phyloP scores from a whole-genome alignment of 2,888 invertebrate species.

The Congeria kusceri region DNA sequence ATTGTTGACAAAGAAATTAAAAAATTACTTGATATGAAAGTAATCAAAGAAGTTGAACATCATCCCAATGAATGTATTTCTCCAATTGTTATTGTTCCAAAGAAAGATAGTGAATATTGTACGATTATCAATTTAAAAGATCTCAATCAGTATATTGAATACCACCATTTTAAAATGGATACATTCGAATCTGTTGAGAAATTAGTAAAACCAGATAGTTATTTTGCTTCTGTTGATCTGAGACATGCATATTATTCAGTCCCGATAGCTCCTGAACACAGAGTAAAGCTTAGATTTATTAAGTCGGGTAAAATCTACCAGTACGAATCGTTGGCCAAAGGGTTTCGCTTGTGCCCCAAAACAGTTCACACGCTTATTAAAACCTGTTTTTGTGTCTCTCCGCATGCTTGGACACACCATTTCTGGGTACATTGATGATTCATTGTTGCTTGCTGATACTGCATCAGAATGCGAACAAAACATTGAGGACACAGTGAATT shows the following conservation, averaged over 20 bases:
- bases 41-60: constrained; percentile 29
- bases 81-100: constrained; percentile 45
- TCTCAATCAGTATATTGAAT: constrained; percentile 46
- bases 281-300: constrained; percentile 39
- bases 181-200: constrained; percentile 46
- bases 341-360: constrained; percentile 57
- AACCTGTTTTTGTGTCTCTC: constrained; percentile 54
- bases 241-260: constrained; percentile 63
- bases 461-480: constrained; percentile 47
- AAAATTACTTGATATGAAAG: constrained; percentile 30
- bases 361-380: constrained; percentile 64
- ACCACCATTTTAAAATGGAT: constrained; percentile 69
- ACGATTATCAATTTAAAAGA: constrained; percentile 59
- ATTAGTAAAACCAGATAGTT: constrained; percentile 47
- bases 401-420: constrained; percentile 46
- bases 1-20: constrained; percentile 31
- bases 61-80: constrained; percentile 44
- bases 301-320: constrained; percentile 46
- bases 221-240: constrained; percentile 58
- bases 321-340: constrained; percentile 46
- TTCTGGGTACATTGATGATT: constrained; percentile 63
- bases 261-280: constrained; percentile 29
- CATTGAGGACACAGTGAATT: constrained; percentile 31
- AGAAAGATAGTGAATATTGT: constrained; percentile 50
- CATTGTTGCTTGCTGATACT: constrained; percentile 40